These are phyloP conservation scores for Drosophila serrata DNA, from an alignment of 1,140 invertebrate genomes.

Conservation along the genomic window DNA sequence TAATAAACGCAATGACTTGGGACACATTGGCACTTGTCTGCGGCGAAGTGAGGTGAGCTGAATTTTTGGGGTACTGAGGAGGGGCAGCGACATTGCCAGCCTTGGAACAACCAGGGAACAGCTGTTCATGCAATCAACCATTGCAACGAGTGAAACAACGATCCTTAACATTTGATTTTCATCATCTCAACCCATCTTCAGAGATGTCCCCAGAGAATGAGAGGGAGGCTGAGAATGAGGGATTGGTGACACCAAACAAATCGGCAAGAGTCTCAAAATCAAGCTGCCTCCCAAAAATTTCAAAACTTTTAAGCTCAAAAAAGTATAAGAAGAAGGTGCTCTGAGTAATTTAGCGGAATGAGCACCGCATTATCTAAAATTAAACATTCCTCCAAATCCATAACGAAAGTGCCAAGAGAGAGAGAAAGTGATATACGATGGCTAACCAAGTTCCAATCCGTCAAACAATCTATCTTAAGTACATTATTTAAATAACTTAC, in stretches of 20 bases:
- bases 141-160: slow-evolving; percentile 54
- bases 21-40: slow-evolving; percentile 60
- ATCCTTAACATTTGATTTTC: slow-evolving; percentile 60
- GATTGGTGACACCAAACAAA: slow-evolving; percentile 79
- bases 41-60: slow-evolving; percentile 33
- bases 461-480: slow-evolving; percentile 4
- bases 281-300: slow-evolving; percentile 20
- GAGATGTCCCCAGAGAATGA: slow-evolving; percentile 1
- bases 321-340: slow-evolving; percentile 5
- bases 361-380: slow-evolving; percentile 54
- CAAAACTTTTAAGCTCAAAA: slow-evolving; percentile 43
- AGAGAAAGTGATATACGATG: slow-evolving; percentile 28
- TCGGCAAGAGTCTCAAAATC: slow-evolving; percentile 46
- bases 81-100: slow-evolving; percentile 11
- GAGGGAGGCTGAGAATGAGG: slow-evolving; percentile 57
- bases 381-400: slow-evolving; percentile 62
- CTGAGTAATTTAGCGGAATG: slow-evolving; percentile 39
- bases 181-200: slow-evolving; percentile 34
- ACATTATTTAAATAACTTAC: neutral
- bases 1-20: slow-evolving; percentile 53
- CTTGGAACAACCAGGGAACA: slow-evolving; percentile 51
- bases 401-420: slow-evolving; percentile 28
- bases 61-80: slow-evolving; percentile 4
- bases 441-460: slow-evolving; percentile 12
- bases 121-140: slow-evolving; percentile 79